Percentiles rank a stretch among this genome's conserved stretches.
These are phyloP conservation scores for Mesocricetus auratus DNA, from an alignment of 2,113 vertebrate genomes.

Conservation along the genomic window DNA sequence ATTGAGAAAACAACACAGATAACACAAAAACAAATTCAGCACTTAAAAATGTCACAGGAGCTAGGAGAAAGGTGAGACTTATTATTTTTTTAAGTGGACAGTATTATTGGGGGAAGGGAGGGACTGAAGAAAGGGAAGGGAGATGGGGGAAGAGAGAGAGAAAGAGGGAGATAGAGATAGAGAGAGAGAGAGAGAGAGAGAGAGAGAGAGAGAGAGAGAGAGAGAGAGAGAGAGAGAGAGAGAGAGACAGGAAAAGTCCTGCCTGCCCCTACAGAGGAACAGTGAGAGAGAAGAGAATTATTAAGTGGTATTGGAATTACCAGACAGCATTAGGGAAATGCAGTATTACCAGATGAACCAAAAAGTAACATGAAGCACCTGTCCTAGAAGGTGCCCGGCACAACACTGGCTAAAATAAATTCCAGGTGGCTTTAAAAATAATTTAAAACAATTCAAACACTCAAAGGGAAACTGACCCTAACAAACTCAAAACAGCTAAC, in stretches of 20 bases:
- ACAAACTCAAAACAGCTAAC: neutral
- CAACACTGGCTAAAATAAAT: constrained; percentile 9
- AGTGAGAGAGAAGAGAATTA: neutral
- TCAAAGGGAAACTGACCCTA: constrained; percentile 8
- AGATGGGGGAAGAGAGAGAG: no score
- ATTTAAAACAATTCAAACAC: constrained; percentile 5
- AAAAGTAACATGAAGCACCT: constrained; percentile 17
- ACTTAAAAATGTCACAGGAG: constrained; percentile 10
- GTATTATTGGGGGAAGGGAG: no score
- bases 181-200: no score
- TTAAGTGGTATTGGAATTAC: constrained; percentile 8
- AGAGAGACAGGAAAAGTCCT: no score
- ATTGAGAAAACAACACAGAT: neutral
- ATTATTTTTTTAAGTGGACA: constrained; percentile 3
- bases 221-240: no score
- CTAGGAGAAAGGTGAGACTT: neutral
- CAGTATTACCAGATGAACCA: neutral
- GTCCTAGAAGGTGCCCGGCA: neutral
- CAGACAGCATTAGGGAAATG: constrained; percentile 11
- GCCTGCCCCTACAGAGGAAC: no score
- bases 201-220: no score
- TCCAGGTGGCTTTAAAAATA: constrained; percentile 9
- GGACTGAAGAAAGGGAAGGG: no score
- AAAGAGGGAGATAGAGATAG: no score
- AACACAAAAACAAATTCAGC: neutral